phyloP scores from a whole-genome alignment of 1,140 invertebrate genomes.

The Conus betulinus region DNA sequence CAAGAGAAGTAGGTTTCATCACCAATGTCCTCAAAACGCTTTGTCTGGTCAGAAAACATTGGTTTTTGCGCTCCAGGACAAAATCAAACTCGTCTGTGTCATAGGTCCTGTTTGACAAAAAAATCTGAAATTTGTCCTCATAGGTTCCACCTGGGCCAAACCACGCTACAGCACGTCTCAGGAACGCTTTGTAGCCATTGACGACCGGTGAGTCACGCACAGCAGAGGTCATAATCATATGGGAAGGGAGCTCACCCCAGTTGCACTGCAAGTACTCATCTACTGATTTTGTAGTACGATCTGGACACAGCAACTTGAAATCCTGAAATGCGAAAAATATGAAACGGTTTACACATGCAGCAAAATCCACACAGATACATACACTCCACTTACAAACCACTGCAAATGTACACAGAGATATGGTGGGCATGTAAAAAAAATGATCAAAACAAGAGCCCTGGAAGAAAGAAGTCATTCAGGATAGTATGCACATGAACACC shows the following conservation, averaged over 20 bases:
- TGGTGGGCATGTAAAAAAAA: too few species aligned
- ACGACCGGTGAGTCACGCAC: conserved; percentile 48
- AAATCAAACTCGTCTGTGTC: conserved; percentile 44
- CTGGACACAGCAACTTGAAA: conserved; percentile 91
- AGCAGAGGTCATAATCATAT: conserved; percentile 82
- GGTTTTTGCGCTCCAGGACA: conserved; percentile 51
- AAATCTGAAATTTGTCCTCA: conserved; percentile 55
- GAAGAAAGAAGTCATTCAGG: not conserved
- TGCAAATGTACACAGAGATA: not conserved
- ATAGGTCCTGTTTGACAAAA: conserved; percentile 50
- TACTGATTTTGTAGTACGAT: conserved; percentile 79
- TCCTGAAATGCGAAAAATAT: conserved; percentile 70
- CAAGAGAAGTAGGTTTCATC: conserved; percentile 69
- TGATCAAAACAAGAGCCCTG: not conserved
- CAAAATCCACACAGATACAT: not conserved
- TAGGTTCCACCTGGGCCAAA: conserved; percentile 57
- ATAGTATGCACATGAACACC: too few species aligned
- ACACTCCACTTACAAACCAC: too few species aligned
- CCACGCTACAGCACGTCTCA: conserved; percentile 52
- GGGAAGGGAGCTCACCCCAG: conserved; percentile 85
- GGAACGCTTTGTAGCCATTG: conserved; percentile 63
- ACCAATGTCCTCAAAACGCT: conserved; percentile 65
- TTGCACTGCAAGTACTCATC: conserved; percentile 73
- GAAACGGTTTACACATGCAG: not conserved
- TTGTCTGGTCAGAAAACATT: conserved; percentile 73